Percentiles rank a stretch among this genome's conserved stretches.
These are phyloP conservation scores for Peribatodes rhomboidaria DNA, from an alignment of 2,888 invertebrate species.

Conservation along the genomic window DNA sequence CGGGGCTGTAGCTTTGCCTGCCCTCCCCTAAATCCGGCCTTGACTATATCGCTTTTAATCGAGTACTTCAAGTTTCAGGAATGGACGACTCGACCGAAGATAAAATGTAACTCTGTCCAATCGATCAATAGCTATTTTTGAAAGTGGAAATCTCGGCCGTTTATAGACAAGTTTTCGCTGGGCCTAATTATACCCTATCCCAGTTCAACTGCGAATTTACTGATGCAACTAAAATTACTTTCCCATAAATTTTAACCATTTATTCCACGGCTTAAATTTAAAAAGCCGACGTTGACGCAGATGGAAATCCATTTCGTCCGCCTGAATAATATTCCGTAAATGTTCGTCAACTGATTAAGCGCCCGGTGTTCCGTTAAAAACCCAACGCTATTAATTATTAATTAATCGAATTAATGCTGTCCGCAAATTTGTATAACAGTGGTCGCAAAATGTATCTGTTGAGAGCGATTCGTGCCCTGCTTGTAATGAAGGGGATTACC, in stretches of 20 bases:
- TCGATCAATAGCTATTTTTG: no score
- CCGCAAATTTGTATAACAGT: slow-evolving; percentile 40
- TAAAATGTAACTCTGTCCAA: no score
- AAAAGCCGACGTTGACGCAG: slow-evolving; percentile 14
- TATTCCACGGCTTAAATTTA: slow-evolving; percentile 5
- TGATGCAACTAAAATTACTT: neutral
- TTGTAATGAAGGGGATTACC: slow-evolving; percentile 40
- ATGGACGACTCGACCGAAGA: no score
- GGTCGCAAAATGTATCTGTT: slow-evolving; percentile 38
- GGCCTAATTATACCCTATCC: neutral
- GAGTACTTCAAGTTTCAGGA: no score
- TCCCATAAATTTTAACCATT: slow-evolving; percentile 4
- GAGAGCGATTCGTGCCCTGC: slow-evolving; percentile 40
- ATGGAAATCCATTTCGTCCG: slow-evolving; percentile 27
- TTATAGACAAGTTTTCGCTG: no score
- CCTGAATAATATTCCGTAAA: slow-evolving; percentile 15
- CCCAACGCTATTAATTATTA: slow-evolving; percentile 33
- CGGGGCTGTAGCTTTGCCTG: no score
- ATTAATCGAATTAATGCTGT: slow-evolving; percentile 39
- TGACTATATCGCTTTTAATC: no score
- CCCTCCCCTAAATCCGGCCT: no score
- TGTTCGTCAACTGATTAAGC: slow-evolving; percentile 28
- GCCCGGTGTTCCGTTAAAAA: slow-evolving; percentile 25
- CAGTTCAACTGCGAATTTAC: neutral
- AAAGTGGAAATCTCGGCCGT: no score